Conservation (phyloP, 2,797 vertebrate species). For the Sorex maritimensis region DNA sequence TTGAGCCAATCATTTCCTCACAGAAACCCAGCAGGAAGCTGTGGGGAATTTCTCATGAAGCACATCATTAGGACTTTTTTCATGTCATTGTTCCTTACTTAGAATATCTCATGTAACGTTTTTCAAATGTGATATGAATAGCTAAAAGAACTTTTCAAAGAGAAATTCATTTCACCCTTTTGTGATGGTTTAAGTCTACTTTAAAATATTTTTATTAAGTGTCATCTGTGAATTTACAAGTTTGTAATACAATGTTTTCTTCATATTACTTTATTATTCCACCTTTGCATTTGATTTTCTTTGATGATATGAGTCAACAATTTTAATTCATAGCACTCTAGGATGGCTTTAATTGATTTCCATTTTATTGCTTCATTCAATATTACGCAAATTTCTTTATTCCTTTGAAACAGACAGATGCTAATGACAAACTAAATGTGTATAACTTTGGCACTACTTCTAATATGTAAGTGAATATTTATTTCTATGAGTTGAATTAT, state of each 20-base stretch:
- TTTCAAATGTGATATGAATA: not conserved
- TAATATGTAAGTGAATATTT: not conserved
- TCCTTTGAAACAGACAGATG: not conserved
- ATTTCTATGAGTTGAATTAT: not conserved
- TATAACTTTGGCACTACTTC: not conserved
- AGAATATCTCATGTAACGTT: not conserved
- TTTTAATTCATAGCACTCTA: not conserved
- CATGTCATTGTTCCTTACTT: not conserved
- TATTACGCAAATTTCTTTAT: not conserved
- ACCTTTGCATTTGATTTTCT: conserved; percentile 15
- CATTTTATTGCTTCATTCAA: not conserved
- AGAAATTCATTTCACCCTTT: not conserved
- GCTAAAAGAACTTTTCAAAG: not conserved
- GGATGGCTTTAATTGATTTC: not conserved
- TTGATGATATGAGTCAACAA: not conserved
- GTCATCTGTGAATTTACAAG: not conserved
- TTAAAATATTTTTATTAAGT: not conserved
- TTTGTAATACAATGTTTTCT: too few species aligned
- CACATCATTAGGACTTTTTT: conserved; percentile 44
- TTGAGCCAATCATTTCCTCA: conserved; percentile 67
- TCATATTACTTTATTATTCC: not conserved
- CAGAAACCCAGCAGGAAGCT: not conserved
- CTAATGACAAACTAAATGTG: not conserved
- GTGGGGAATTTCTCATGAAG: conserved; percentile 51
- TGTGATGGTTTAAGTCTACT: not conserved